phyloP scores from a whole-genome alignment of 2,113 vertebrate genomes.

The Arothron firmamentum region DNA sequence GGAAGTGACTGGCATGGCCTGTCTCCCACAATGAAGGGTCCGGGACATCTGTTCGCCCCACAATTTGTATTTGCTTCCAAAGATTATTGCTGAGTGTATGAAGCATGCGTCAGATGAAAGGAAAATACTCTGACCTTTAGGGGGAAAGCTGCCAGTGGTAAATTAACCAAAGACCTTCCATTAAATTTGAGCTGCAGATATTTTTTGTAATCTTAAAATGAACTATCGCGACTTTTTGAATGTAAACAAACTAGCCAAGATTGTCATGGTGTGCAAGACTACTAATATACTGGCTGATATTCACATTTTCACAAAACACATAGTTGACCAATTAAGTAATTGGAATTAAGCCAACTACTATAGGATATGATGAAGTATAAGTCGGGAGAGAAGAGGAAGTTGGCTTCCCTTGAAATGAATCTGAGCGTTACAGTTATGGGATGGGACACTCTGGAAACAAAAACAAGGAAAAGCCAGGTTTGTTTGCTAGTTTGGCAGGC shows the following conservation, averaged over 20 bases:
- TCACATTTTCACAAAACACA: not conserved
- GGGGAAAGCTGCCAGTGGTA: not conserved
- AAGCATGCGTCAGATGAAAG: conserved; percentile 36
- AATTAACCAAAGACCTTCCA: conserved; percentile 10
- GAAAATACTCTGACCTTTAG: conserved; percentile 44
- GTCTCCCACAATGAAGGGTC: conserved; percentile 1
- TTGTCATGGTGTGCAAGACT: too few relatives aligned
- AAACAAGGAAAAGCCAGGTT: conserved; percentile 13
- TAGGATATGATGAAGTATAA: conserved; percentile 15
- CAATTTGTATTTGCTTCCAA: conserved; percentile 31
- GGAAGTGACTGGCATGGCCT: conserved; percentile 48
- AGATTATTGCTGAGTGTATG: not conserved
- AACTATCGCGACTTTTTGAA: too few relatives aligned
- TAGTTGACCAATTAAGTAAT: not conserved
- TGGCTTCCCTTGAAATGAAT: not conserved
- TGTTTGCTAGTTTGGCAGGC: conserved; percentile 21
- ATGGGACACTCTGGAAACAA: conserved; percentile 16
- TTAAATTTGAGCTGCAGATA: not conserved
- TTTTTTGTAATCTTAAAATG: too few relatives aligned
- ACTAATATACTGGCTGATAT: too few relatives aligned
- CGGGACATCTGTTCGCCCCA: conserved; percentile 42
- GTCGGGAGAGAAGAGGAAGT: conserved; percentile 4
- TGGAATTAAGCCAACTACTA: conserved; percentile 14
- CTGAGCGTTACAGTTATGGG: conserved; percentile 21
- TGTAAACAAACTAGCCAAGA: too few relatives aligned